Base-by-base conservation (phyloP, 2,888 invertebrate genomes). In the Drosophila greeni region DNA sequence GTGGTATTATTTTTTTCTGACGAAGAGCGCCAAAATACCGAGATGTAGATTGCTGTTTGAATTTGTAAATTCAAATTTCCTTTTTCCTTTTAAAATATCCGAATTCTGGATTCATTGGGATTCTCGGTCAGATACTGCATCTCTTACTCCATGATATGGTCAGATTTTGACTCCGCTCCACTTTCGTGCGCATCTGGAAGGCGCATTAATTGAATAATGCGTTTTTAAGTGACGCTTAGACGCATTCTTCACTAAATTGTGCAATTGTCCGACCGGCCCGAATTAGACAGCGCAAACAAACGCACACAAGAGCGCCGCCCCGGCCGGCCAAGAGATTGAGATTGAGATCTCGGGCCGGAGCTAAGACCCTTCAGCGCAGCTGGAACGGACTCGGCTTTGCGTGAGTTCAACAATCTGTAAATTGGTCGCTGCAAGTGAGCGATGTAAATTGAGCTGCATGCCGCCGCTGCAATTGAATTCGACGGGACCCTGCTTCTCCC, bases 181-280 rank as follows among this genome's bases (percentile, higher is more conserved):
- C 14, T 43, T 43, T 23, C 61, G 31, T 16, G n/a, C 9, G 12
- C 43, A 42, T 69, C 33, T 68, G 40, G 24, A 11, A 29, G 29
- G 34, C 16, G 18, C 68, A 71, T 76, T 71, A 85, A 85, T 85
- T 84, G 79, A 85, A 86, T 85, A 84, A 85, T 85, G 75, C 75
- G 77, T 81, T 85, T 74, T 85, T 85, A 85, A 85, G 86, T 86
- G 85, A 81, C 71, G 86, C 78, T 84, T 77, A 84, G 85, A 82
- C 76, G 77, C 85, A 86, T 86, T 85, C 85, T 75, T 81, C 72
- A 76, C 67, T 75, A 83, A 83, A 86, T 85, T 85, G 83, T 79
- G 75, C 85, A 86, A 82, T 86, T 86, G 83, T 72, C 66, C 54
- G 70, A 62, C 60, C 57, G 34, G 24, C 31, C 64, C 57, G 67